Evolutionary conservation across 2,888 invertebrate species (phyloP), one percentile per base, ranked within the genome.

Genomic region (Sturmia bella): DNA sequence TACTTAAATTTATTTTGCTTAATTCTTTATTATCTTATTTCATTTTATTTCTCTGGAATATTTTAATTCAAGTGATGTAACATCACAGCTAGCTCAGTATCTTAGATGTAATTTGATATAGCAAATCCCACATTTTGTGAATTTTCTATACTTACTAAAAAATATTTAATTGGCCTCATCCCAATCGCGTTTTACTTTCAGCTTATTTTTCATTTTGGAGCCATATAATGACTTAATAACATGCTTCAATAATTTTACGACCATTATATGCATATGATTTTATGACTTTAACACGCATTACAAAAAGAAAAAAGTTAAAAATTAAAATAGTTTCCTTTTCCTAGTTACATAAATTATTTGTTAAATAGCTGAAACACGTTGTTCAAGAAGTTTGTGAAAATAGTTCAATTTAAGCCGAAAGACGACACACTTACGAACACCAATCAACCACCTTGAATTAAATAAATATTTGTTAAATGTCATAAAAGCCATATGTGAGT

Each of bases 211-310:
- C n/a, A 68, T 54, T 59, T 57, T 52, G 9, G 43, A 37, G 32
- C 41, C 21, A 17, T 57, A 59, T 57, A 59, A 81, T 69, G 72
- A 50, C 72, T 77, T 43, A 41, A 77, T 77, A 57, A 77, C 81
- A 81, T 77, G 81, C 68, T 41, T 72, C 32, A 76, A 61, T 52
- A 59, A 24, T 41, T 41, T 56, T 63, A 48, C 54, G 37, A 61
- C 24, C 41, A 68, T 63, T 68, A 54, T 32, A 7, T n/a, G n/a
- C 32, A 7, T 72, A 56, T 61, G 41, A 73, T 61, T 72, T 56
- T 74, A n/a, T n/a, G 66, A 73, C 57, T 82, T 78, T 56, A 56
- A 50, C 66, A 78, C 72, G 78, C 78, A 73, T 78, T 82, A 73
- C 69, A 69, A 66, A 77, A 69, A 69, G 57, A 74, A 57, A 37